phyloP scores from a whole-genome alignment of 2,888 invertebrate species.

The Acanthopleura granulata region DNA sequence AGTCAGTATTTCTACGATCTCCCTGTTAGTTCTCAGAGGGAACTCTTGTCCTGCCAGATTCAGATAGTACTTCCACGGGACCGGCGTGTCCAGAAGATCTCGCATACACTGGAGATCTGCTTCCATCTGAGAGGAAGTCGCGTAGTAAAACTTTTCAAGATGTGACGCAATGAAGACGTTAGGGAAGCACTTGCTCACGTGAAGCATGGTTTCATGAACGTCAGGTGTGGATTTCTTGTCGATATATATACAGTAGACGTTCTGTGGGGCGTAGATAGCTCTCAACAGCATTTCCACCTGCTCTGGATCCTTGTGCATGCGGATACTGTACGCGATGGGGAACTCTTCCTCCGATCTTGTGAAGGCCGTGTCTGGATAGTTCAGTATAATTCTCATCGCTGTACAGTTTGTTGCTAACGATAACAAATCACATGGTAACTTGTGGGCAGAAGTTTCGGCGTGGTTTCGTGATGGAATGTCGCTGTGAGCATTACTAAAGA shows the following conservation, averaged over 20 bases:
- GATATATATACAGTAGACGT: conserved; percentile 65
- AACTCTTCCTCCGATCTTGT: conserved; percentile 45
- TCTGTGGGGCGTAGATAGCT: conserved; percentile 62
- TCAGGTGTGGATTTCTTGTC: conserved; percentile 47
- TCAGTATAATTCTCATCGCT: conserved; percentile 26
- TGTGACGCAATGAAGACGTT: conserved; percentile 66
- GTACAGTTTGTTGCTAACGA: conserved; percentile 28
- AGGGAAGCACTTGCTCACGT: conserved; percentile 51
- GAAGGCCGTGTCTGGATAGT: conserved; percentile 24
- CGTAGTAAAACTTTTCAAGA: conserved; percentile 62
- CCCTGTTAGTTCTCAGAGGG: conserved; percentile 65
- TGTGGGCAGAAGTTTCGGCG: no score
- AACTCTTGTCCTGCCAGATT: conserved; percentile 66
- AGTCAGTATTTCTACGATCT: conserved; percentile 65
- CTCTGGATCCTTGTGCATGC: conserved; percentile 55
- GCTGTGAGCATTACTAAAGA: no score
- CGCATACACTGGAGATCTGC: conserved; percentile 68
- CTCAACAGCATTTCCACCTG: conserved; percentile 58
- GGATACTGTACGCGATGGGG: conserved; percentile 61
- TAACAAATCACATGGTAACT: conserved; percentile 11
- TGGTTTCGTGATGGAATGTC: no score
- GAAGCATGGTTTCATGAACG: conserved; percentile 43
- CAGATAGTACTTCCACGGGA: conserved; percentile 65
- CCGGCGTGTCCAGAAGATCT: conserved; percentile 44
- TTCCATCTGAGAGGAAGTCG: conserved; percentile 61